Conservation (phyloP, 1,140 invertebrate species). For the Phortica variegata region DNA sequence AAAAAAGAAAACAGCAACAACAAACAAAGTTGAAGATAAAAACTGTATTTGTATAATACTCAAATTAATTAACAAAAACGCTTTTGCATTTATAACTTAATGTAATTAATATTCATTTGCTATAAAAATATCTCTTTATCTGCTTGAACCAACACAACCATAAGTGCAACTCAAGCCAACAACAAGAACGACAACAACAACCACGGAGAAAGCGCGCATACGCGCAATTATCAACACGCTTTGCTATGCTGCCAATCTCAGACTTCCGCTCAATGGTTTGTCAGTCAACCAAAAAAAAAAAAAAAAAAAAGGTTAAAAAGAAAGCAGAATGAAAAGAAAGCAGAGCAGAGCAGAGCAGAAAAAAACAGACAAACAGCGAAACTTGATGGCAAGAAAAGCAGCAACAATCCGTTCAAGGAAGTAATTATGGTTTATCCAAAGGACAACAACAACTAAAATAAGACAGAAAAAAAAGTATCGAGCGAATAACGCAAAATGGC, state of each 20-base stretch:
- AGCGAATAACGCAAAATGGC: conserved; percentile 1
- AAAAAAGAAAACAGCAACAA: too few species aligned
- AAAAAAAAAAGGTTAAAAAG: conserved; percentile 12
- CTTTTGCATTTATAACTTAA: too few species aligned
- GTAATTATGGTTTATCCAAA: conserved; percentile 53
- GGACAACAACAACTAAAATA: conserved; percentile 1
- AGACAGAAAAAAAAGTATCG: not conserved
- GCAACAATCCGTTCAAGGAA: conserved; percentile 38
- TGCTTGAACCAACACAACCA: too few species aligned
- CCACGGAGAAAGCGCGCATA: conserved; percentile 24
- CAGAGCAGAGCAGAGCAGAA: conserved; percentile 18
- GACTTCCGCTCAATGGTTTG: conserved; percentile 31
- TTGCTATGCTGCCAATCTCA: conserved; percentile 43
- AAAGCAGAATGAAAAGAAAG: conserved; percentile 15
- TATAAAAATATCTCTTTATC: too few species aligned
- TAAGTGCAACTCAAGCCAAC: too few species aligned
- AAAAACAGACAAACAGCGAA: conserved; percentile 28
- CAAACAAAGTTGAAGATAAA: too few species aligned
- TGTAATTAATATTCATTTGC: too few species aligned
- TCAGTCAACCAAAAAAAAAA: conserved; percentile 12
- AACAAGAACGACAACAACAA: conserved; percentile 2
- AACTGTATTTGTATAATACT: too few species aligned
- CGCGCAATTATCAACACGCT: conserved; percentile 21
- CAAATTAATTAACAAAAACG: too few species aligned
- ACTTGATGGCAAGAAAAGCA: conserved; percentile 1